Base-by-base conservation (phyloP, 2,113 vertebrate genomes). In the Colinus virginianus region DNA sequence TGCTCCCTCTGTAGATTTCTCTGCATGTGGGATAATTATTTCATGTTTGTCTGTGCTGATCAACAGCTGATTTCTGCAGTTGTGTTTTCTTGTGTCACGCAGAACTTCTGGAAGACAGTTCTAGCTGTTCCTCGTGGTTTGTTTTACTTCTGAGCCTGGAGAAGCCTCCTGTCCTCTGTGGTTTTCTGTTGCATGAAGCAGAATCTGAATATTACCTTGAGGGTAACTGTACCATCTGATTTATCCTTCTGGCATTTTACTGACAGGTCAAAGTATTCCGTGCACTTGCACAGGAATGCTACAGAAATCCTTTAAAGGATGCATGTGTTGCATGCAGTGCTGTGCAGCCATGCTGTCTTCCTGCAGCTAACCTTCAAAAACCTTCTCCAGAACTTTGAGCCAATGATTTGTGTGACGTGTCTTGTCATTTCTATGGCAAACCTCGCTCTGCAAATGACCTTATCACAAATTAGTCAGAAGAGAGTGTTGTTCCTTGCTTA, bases 211-310 rank as follows among this genome's bases (percentile, higher is more conserved):
- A 46, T 86, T 90, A 85, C 63, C 78, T 84, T 78, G 80, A 88
- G 89, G 69, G 36, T 58, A 84, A 34, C 49, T 77, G 7, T 28
- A 3, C 26, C 3, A 0, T 49, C 69, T 90, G 69, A 92, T 94
- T 82, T 76, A 94, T 42, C 80, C 76, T 92, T 90, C 51, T 91
- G 71, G 68, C 36, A 14, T 88, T 94, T 95, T 88, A 68, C 48
- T 86, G 79, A 45, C 89, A 91, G 80, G 62, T 85, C 77, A 80
- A 43, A 85, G 42, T 21, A 22, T 51, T 88, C 53, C 4, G 9
- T 49, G 43, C 36, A 22, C 43, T 84, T 55, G 34, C 26, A 72
- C 38, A 90, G 49, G 66, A 83, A 64, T 40, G 34, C 32, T 68
- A 58, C 70, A 55, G 53, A 77, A 48, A 70, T 40, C 45, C 88